Base-by-base conservation (phyloP, 2,888 invertebrate genomes). In the Chelonus formosanus region DNA sequence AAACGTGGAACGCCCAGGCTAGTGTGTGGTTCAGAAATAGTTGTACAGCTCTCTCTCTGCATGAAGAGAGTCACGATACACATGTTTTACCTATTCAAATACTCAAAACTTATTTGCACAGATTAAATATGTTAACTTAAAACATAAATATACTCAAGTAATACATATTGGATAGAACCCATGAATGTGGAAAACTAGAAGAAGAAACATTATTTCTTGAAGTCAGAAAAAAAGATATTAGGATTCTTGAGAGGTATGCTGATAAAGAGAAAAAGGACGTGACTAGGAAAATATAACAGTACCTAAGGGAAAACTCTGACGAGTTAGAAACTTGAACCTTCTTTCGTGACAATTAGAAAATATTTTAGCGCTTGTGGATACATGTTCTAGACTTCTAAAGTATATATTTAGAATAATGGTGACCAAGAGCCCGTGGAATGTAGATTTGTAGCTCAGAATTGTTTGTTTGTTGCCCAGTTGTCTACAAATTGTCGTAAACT, bases 21-120 rank as follows among this genome's bases (percentile, higher is more conserved):
- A 34, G 61, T 59, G 59, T 67, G 50, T 57, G 59, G 70, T 69
- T 71, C 72, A 71, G 69, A 72, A 72, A 70, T 72, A 72, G 70
- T 70, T 66, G 40, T 54, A 65, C 59, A 53, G 36, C 34, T n/a
- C 43, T 40, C 44, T 32, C n/a, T 57, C 32, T 20, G n/a, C 44
- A 57, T 20, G 45, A 57, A 7, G 44, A 40, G 44, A 40, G 43
- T 44, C 44, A 57, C 43, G 43, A 53, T 40, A n/a, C 34, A 6
- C 43, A 6, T 43, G n/a, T 53, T 31, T 61, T 44, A 43, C 35
- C 40, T 34, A 40, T 53, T 10, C 20, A 43, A 52, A 61, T 45
- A 53, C 32, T 35, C 8, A 34, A 40, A 52, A 48, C 36, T 61
- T 53, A 52, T 52, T 61, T 61, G 36, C 31, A 52, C 52, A 43